A percentile compares a stretch with the other conserved stretches of the same genome.
phyloP scores from a whole-genome alignment of 2,113 vertebrate species.

The Oophaga pumilio region DNA sequence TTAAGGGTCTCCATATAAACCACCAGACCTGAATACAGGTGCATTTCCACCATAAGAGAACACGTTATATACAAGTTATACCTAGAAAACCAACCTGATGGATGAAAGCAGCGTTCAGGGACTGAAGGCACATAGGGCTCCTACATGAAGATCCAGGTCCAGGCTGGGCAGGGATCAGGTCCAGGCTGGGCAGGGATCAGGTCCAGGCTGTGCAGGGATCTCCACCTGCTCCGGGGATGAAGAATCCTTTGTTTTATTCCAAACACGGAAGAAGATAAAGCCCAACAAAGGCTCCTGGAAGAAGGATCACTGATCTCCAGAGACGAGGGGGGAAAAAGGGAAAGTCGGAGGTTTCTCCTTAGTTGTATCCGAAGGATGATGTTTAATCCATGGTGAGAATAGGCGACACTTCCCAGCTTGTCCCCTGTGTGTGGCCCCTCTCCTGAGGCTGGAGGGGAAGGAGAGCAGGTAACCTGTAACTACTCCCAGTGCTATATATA shows the following conservation, averaged over 20 bases:
- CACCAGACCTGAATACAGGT: background rate
- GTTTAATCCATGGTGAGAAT: constrained; percentile 60
- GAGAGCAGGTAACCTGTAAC: constrained; percentile 70
- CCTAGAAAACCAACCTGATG: constrained; percentile 10
- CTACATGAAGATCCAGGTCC: constrained; percentile 1
- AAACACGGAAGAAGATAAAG: background rate
- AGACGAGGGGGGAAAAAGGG: background rate
- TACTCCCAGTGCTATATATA: constrained; percentile 72
- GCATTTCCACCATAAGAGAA: background rate
- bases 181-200: background rate
- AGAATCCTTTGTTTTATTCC: constrained; percentile 18
- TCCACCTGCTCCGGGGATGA: background rate
- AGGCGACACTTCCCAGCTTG: constrained; percentile 41
- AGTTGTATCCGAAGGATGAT: constrained; percentile 36
- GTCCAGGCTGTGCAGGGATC: no score
- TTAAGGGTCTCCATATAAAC: background rate
- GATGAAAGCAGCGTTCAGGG: background rate
- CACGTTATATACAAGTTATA: background rate
- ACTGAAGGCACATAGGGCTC: background rate
- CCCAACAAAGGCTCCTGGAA: background rate
- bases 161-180: background rate
- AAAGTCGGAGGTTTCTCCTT: background rate
- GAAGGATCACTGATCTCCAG: background rate
- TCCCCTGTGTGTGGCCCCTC: background rate
- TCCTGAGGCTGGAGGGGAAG: background rate